Conservation (phyloP, 2,113 vertebrate species). For the Barbus barbus region DNA sequence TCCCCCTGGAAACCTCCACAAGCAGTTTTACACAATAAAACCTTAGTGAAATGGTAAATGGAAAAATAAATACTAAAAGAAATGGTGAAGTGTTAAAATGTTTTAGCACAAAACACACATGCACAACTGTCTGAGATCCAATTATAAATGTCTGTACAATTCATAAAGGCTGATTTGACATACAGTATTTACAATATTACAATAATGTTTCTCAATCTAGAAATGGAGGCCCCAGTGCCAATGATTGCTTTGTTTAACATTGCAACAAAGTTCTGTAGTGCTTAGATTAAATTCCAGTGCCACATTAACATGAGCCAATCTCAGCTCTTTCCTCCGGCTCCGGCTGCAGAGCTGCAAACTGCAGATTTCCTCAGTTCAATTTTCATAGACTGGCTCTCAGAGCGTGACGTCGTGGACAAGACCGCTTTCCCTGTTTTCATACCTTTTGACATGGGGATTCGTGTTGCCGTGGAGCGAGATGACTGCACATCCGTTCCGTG, state of each 20-base stretch:
- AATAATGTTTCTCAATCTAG: not conserved
- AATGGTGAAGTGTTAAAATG: conserved; percentile 35
- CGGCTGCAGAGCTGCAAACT: conserved; percentile 79
- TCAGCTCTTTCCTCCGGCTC: conserved; percentile 88
- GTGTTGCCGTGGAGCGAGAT: conserved; percentile 81
- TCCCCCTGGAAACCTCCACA: conserved; percentile 59
- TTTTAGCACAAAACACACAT: conserved; percentile 14
- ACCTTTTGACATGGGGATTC: conserved; percentile 95
- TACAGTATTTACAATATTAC: conserved; percentile 35
- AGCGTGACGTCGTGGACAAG: conserved; percentile 83
- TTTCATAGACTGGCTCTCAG: conserved; percentile 91
- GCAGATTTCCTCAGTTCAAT: conserved; percentile 94
- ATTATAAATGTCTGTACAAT: conserved; percentile 36
- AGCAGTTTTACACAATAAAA: conserved; percentile 51
- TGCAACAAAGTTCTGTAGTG: conserved; percentile 1
- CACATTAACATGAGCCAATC: conserved; percentile 45
- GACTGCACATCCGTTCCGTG: conserved; percentile 83
- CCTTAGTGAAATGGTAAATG: conserved; percentile 41
- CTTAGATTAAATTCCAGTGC: conserved; percentile 17
- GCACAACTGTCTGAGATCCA: conserved; percentile 31
- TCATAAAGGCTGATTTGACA: conserved; percentile 35
- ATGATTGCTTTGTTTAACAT: not conserved
- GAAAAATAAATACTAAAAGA: conserved; percentile 36
- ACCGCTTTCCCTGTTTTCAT: conserved; percentile 88
- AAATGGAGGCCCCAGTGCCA: not conserved